Conservation (phyloP, 2,113 vertebrate genomes). For the Heterotis niloticus region DNA sequence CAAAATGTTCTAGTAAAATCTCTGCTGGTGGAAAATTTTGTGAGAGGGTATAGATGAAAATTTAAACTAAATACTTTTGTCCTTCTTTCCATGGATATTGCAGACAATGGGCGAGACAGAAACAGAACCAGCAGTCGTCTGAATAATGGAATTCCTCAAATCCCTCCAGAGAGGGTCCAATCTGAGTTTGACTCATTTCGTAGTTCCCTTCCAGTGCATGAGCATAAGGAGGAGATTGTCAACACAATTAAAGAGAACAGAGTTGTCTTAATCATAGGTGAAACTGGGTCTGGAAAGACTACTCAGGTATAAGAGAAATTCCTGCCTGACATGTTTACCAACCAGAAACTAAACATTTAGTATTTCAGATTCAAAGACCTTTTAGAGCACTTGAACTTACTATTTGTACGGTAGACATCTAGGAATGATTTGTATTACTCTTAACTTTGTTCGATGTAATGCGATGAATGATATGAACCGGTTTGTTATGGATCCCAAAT, state of each 20-base stretch:
- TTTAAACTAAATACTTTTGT: neutral
- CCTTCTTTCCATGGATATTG: neutral
- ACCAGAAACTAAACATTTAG: too few relatives aligned
- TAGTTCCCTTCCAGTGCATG: conserved; percentile 75
- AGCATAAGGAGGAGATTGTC: conserved; percentile 81
- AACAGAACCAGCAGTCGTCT: conserved; percentile 75
- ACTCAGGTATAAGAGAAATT: conserved; percentile 76
- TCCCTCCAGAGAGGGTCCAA: conserved; percentile 73
- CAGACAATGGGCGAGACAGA: conserved; percentile 65
- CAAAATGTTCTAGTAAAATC: too few relatives aligned
- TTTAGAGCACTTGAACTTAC: too few relatives aligned
- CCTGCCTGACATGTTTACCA: neutral
- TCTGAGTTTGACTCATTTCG: conserved; percentile 84
- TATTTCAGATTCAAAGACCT: too few relatives aligned
- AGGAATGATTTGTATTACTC: too few relatives aligned
- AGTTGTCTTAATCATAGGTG: conserved; percentile 85
- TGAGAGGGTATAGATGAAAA: too few relatives aligned
- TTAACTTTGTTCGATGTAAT: too few relatives aligned
- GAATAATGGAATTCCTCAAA: conserved; percentile 77
- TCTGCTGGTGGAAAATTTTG: too few relatives aligned
- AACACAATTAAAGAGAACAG: conserved; percentile 78
- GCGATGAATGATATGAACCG: too few relatives aligned
- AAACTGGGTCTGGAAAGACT: conserved; percentile 95
- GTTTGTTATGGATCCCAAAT: too few relatives aligned
- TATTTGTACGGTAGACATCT: too few relatives aligned